phyloP scores from a whole-genome alignment of 2,797 vertebrate species.

The Pitangus sulphuratus region DNA sequence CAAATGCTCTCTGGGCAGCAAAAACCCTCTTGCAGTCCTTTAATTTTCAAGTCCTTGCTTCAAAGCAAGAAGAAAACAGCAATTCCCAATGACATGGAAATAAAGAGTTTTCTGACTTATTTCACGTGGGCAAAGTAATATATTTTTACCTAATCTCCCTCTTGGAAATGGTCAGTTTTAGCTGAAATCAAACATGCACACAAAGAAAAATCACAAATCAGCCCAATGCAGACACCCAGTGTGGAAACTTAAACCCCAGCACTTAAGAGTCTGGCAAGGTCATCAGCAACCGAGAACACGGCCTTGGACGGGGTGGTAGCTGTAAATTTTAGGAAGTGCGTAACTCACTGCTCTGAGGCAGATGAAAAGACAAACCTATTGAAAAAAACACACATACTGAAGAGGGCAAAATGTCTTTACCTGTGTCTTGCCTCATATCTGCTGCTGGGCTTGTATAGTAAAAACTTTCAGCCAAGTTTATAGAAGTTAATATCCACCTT shows the following conservation, averaged over 20 bases:
- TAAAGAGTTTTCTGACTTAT: neutral
- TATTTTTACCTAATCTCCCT: constrained; percentile 3
- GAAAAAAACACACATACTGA: neutral
- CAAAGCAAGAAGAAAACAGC: neutral
- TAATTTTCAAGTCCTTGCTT: neutral
- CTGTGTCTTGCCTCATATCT: neutral
- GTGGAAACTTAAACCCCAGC: constrained; percentile 16
- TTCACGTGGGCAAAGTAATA: neutral
- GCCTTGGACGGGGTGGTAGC: neutral
- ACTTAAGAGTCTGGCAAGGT: constrained; percentile 30
- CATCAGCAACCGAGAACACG: neutral
- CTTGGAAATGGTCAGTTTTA: constrained; percentile 16
- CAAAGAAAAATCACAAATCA: neutral
- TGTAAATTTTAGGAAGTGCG: neutral
- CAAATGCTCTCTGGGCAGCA: neutral
- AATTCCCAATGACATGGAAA: neutral
- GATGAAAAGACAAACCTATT: neutral
- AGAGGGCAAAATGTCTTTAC: neutral
- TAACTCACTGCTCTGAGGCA: neutral
- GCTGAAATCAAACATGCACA: neutral
- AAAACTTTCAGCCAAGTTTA: neutral
- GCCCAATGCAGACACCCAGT: neutral
- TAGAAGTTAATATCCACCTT: neutral
- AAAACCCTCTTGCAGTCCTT: neutral
- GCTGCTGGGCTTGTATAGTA: neutral